Percentiles rank a stretch among this genome's conserved stretches.
Conservation (phyloP, 2,888 invertebrate species). For the Lamellibrachia columna region DNA sequence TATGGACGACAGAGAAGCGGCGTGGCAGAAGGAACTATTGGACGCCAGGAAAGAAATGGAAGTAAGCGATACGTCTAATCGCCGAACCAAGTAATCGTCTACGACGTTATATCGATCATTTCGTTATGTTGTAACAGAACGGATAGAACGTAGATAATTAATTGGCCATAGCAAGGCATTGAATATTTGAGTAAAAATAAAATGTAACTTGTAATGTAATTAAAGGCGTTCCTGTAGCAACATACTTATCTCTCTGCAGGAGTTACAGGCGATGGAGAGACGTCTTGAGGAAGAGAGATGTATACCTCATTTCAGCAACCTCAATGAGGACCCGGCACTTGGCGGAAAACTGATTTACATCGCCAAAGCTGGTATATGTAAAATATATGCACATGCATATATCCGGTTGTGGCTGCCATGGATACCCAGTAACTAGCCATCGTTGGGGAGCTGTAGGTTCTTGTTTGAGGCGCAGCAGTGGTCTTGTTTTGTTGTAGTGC, state of each 20-base stretch:
- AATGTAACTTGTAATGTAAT: neutral
- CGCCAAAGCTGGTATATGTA: neutral
- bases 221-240: neutral
- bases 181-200: neutral
- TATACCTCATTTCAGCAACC: slow-evolving; percentile 45
- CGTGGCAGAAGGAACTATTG: slow-evolving; percentile 39
- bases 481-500: no score
- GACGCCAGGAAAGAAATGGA: slow-evolving; percentile 40
- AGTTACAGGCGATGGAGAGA: slow-evolving; percentile 32
- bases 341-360: slow-evolving; percentile 42
- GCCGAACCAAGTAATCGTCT: no score
- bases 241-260: slow-evolving; percentile 27
- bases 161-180: no score
- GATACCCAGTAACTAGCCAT: neutral
- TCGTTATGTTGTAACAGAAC: no score
- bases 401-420: neutral
- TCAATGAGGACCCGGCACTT: slow-evolving; percentile 49
- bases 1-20: slow-evolving; percentile 41
- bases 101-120: no score
- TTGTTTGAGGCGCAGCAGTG: neutral
- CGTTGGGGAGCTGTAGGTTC: neutral
- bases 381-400: neutral
- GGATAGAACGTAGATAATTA: no score
- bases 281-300: slow-evolving; percentile 38
- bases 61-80: slow-evolving; percentile 28